Base-by-base conservation (phyloP, 2,888 invertebrate genomes). In the Aporophyla nigra region DNA sequence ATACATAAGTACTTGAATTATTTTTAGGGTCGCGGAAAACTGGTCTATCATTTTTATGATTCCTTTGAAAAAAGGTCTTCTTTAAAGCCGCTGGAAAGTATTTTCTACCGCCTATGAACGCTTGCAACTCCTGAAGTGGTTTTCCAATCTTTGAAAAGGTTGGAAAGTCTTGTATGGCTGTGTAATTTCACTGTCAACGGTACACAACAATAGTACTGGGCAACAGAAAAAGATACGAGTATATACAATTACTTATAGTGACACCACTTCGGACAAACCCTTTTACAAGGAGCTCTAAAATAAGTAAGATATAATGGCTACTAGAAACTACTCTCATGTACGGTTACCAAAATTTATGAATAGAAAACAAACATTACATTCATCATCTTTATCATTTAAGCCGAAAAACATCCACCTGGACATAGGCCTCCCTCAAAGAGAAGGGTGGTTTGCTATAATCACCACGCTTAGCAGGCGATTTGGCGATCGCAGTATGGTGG, bases 281-380 rank as follows among this genome's bases (percentile, higher is more conserved):
- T 67, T 61, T 49, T 2, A 33, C 61, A 33, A 82, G 21, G 10
- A 75, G 24, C 21, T 82, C 16, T 53, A 62, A 49, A 62, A 61
- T 33, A 56, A 67, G 27, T 24, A 19, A 59, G n/a, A 54, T 12
- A 27, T 24, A 61, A 72, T n/a, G 53, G 53, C 56, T 46, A 59
- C 58, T 19, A 27, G 43, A 40, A 65, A 74, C 33, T 24, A 49
- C 59, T 51, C 27, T 21, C 46, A 59, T 61, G 7, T 67, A 46
- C 43, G 43, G 43, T 46, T 10, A 46, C 3, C 43, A 43, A 43
- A 43, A 43, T 46, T 46, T 46, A 7, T 1, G 10, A 12, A 46
- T 1, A 12, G 10, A 46, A 46, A 46, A 46, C 1, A 7, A 43
- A 43, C 43, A 43, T 33, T 33, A 33, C 33, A 33, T 33, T 33